A percentile compares a stretch with the other conserved stretches of the same genome.
Conservation (phyloP, 1,140 invertebrate species). For the Orchesella cincta region DNA sequence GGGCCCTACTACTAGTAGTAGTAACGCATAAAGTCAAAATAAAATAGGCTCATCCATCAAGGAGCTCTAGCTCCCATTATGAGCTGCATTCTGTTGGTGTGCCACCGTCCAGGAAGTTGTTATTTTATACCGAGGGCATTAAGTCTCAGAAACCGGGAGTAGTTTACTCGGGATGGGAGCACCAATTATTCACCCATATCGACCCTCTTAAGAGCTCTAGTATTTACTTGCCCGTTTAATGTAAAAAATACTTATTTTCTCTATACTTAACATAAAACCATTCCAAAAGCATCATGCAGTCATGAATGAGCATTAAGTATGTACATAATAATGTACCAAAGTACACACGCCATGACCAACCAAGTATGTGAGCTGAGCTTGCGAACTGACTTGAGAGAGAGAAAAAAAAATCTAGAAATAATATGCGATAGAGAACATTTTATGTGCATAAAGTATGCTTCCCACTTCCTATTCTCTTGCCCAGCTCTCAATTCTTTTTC, state of each 20-base stretch:
- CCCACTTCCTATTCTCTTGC: conserved; percentile 21
- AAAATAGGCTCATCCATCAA: conserved; percentile 22
- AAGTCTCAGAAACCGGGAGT: conserved; percentile 25
- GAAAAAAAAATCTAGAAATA: background rate
- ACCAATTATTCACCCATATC: conserved; percentile 29
- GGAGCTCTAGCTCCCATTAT: conserved; percentile 5
- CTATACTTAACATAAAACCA: conserved; percentile 9
- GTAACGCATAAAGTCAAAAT: conserved; percentile 12
- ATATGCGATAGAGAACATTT: conserved; percentile 12
- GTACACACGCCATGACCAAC: too few relatives aligned
- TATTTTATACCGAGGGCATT: conserved; percentile 27
- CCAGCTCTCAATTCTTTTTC: conserved; percentile 29
- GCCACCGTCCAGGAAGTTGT: conserved; percentile 27
- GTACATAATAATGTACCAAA: too few relatives aligned
- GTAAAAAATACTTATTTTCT: conserved; percentile 26
- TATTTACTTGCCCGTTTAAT: conserved; percentile 16
- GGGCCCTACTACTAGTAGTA: too few relatives aligned
- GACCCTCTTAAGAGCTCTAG: conserved; percentile 17
- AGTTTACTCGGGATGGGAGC: conserved; percentile 27
- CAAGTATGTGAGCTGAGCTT: too few relatives aligned
- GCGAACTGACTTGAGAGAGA: too few relatives aligned
- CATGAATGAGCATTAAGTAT: too few relatives aligned
- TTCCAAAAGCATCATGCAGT: too few relatives aligned
- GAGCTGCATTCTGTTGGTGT: conserved; percentile 28
- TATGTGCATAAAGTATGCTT: conserved; percentile 25